Evolutionary conservation across 2,797 vertebrate species (phyloP).

Genomic region (Centroberyx gerrardi): DNA sequence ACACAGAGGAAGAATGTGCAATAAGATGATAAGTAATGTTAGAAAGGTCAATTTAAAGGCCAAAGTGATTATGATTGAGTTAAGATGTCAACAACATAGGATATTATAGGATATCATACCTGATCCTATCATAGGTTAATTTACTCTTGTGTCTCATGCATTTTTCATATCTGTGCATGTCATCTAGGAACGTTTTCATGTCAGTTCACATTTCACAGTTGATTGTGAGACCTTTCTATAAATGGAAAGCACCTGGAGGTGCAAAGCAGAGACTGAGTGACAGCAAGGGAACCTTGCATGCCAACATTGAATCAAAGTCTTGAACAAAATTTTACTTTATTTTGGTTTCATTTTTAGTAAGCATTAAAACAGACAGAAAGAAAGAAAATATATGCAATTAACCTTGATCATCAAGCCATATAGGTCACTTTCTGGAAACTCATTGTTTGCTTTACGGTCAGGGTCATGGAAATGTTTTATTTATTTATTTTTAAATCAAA

Average conservation of each 20-base stretch:
- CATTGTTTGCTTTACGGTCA: background rate
- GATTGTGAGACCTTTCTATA: conserved; percentile 18
- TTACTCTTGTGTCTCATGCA: background rate
- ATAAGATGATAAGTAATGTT: background rate
- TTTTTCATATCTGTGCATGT: conserved; percentile 14
- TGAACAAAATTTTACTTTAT: background rate
- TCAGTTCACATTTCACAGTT: conserved; percentile 33
- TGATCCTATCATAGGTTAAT: background rate
- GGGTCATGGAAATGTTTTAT: background rate
- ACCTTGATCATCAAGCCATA: background rate
- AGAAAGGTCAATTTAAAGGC: background rate
- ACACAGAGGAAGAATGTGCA: background rate
- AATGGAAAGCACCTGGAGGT: conserved; percentile 26
- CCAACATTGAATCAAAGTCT: background rate
- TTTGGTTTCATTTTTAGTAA: background rate
- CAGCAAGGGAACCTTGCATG: background rate
- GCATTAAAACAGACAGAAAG: background rate
- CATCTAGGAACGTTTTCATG: conserved; percentile 18
- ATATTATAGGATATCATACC: too few species aligned
- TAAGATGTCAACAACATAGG: too few species aligned
- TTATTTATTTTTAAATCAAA: background rate
- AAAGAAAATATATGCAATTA: background rate
- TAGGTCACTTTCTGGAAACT: background rate
- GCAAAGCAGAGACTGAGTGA: background rate
- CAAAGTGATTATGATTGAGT: background rate